Conservation (phyloP, 2,888 invertebrate genomes). For the Melieria picta region DNA sequence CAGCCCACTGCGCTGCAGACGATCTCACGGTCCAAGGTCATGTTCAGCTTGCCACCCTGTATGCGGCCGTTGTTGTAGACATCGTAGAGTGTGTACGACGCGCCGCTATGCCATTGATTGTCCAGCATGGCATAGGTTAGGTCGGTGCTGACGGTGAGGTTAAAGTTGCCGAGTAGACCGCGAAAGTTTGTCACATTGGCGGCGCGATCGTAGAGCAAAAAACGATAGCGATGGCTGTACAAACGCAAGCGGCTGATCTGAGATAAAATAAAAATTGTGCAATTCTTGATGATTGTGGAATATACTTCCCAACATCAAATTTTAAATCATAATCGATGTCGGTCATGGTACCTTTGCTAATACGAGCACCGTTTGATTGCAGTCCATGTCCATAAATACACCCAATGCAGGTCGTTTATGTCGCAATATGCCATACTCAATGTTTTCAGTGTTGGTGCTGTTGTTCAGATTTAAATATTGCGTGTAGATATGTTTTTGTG, state of each 20-base stretch:
- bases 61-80: conserved; percentile 62
- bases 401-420: conserved; percentile 49
- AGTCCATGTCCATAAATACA: conserved; percentile 56
- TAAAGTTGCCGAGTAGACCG: conserved; percentile 46
- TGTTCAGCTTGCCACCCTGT: conserved; percentile 59
- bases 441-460: conserved; percentile 26
- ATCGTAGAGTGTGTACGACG: conserved; percentile 52
- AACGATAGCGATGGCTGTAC: conserved; percentile 51
- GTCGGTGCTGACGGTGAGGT: conserved; percentile 58
- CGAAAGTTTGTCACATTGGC: conserved; percentile 44
- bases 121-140: conserved; percentile 48
- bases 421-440: conserved; percentile 46
- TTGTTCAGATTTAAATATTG: conserved; percentile 49
- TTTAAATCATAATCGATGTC: not conserved
- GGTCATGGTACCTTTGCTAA: not conserved
- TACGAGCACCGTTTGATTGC: conserved; percentile 38
- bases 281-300: not conserved
- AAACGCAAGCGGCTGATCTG: conserved; percentile 44
- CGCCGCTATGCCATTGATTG: not conserved
- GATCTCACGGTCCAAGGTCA: conserved; percentile 55
- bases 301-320: too few species aligned
- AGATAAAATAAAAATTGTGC: not conserved
- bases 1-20: conserved; percentile 48
- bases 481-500: conserved; percentile 39
- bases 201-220: conserved; percentile 54